phyloP scores from a whole-genome alignment of 2,113 vertebrate genomes.

The Ammodramus savannarum region DNA sequence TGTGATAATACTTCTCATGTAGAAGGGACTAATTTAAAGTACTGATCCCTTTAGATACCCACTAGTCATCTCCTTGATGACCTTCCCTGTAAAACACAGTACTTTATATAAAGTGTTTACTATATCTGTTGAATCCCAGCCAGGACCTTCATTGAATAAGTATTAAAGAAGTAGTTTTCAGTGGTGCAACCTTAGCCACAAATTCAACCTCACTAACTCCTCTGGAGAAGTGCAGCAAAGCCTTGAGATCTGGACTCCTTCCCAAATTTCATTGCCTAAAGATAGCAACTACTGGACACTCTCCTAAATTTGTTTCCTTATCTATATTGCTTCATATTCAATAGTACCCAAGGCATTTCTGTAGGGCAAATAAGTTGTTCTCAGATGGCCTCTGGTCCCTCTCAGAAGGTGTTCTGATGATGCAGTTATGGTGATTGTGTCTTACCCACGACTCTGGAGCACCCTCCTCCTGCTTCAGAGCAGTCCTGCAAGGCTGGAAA shows the following conservation, averaged over 20 bases:
- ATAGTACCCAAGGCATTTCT: neutral
- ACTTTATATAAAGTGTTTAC: neutral
- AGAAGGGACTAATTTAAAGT: neutral
- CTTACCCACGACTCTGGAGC: neutral
- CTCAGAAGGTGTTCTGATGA: neutral
- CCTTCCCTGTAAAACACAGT: neutral
- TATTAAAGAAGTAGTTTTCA: neutral
- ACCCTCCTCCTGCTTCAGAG: neutral
- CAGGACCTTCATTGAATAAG: neutral
- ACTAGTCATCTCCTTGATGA: neutral
- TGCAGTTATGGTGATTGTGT: accelerated
- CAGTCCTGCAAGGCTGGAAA: neutral
- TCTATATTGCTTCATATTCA: neutral
- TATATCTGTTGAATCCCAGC: neutral
- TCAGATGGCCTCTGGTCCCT: neutral
- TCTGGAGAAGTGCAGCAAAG: neutral
- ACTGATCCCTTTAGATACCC: neutral
- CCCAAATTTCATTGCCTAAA: slow-evolving; percentile 28
- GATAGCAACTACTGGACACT: slow-evolving; percentile 12
- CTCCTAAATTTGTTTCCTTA: slow-evolving; percentile 16
- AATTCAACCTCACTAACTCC: neutral
- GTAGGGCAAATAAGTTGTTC: neutral
- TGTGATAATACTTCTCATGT: neutral
- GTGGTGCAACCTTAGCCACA: neutral
- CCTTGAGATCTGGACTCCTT: slow-evolving; percentile 10